A percentile compares a stretch with the other conserved stretches of the same genome.
Evolutionary conservation across 2,888 invertebrate genomes (phyloP).

Genomic region (Hyppa rectilinea): DNA sequence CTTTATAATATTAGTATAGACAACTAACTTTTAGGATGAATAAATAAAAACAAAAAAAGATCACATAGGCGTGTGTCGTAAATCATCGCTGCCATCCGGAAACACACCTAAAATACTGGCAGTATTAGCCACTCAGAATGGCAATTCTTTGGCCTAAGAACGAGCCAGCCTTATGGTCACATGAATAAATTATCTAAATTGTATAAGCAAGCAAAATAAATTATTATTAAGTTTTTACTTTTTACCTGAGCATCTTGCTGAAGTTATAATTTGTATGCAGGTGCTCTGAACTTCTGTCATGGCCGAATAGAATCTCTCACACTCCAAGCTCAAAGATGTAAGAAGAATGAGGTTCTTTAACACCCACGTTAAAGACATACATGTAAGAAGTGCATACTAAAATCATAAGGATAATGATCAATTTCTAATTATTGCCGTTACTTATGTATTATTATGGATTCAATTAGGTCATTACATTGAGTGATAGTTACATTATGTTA

Average conservation of each 20-base stretch:
- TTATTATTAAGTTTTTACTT: not conserved
- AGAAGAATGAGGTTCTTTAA: conserved; percentile 23
- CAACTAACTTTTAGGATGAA: too few relatives aligned
- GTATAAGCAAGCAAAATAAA: too few relatives aligned
- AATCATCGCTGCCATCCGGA: too few relatives aligned
- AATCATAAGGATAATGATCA: not conserved
- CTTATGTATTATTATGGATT: not conserved
- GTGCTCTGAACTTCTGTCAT: conserved; percentile 15
- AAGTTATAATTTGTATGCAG: conserved; percentile 17
- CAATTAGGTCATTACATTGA: not conserved
- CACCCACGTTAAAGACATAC: conserved; percentile 13
- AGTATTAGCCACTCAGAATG: too few relatives aligned
- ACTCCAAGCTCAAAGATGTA: conserved; percentile 14
- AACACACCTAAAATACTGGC: too few relatives aligned
- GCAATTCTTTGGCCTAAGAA: too few relatives aligned
- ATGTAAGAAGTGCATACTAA: conserved; percentile 21
- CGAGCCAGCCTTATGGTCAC: too few relatives aligned
- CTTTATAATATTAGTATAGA: too few relatives aligned
- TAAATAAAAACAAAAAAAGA: too few relatives aligned
- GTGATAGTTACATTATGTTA: not conserved
- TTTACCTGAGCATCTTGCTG: conserved; percentile 16
- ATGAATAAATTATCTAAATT: too few relatives aligned
- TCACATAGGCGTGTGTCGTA: too few relatives aligned
- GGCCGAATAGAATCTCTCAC: conserved; percentile 13
- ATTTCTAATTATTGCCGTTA: not conserved